A percentile compares a stretch with the other conserved stretches of the same genome.
Conservation (phyloP, 2,888 invertebrate genomes). For the Xanthia icteritia region DNA sequence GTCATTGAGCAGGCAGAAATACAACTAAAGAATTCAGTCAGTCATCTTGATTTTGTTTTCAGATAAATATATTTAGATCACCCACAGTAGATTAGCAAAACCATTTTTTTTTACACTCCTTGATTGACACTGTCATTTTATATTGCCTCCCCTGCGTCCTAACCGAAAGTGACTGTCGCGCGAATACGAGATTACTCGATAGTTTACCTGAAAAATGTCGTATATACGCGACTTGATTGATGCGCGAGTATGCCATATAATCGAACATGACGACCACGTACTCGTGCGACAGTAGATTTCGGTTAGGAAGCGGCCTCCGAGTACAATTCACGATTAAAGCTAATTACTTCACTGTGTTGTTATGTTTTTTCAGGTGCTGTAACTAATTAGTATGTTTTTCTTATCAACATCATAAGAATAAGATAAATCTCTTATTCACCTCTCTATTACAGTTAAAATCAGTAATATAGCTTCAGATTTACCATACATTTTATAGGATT, state of each 20-base stretch:
- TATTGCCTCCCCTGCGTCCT: not conserved
- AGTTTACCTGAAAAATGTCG: not conserved
- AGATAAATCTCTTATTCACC: no score
- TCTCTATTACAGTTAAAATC: no score
- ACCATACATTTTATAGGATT: not conserved
- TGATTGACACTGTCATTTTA: not conserved
- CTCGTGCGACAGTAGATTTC: no score
- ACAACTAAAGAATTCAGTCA: not conserved
- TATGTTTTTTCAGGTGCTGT: not conserved
- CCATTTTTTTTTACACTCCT: no score
- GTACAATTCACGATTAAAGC: not conserved
- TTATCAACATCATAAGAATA: not conserved
- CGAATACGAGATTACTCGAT: not conserved
- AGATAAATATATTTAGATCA: not conserved
- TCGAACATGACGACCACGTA: no score
- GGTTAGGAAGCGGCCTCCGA: not conserved
- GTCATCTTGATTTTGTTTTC: not conserved
- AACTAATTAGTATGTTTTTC: not conserved
- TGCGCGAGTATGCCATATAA: not conserved
- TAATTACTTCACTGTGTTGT: not conserved
- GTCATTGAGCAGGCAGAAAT: not conserved
- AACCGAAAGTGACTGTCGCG: not conserved
- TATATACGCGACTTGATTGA: not conserved
- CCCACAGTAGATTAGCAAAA: not conserved
- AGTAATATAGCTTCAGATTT: not conserved